Conservation (phyloP, 2,797 vertebrate species). For the Semotilus atromaculatus region DNA sequence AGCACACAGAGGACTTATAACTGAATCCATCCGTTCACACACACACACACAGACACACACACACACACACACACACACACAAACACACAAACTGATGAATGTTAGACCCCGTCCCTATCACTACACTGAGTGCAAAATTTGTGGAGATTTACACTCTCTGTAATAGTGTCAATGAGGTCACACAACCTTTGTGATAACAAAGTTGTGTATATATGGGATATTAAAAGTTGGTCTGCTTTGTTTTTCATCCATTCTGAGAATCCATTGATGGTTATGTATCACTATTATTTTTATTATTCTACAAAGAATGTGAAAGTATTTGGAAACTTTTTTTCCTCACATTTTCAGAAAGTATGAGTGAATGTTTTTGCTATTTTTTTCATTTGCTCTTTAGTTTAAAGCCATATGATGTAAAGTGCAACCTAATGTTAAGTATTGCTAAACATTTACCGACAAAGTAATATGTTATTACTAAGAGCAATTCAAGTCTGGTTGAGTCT, state of each 20-base stretch:
- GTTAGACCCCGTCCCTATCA: not conserved
- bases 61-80: not conserved
- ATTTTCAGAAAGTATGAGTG: conserved; percentile 1
- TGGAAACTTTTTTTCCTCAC: not conserved
- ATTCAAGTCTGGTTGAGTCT: not conserved
- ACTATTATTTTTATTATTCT: not conserved
- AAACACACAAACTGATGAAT: not conserved
- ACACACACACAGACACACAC: not conserved
- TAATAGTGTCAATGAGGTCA: not conserved
- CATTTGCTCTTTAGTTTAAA: not conserved
- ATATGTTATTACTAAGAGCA: not conserved
- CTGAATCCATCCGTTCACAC: not conserved
- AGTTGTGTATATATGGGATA: not conserved
- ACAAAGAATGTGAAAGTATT: conserved; percentile 21
- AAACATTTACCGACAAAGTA: not conserved
- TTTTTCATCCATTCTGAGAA: not conserved
- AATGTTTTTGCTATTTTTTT: conserved; percentile 7
- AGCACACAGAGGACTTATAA: not conserved
- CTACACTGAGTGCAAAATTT: not conserved
- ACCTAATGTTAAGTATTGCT: not conserved
- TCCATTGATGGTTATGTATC: not conserved
- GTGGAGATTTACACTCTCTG: not conserved
- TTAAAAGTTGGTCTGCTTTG: not conserved
- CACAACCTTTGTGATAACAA: not conserved
- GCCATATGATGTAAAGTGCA: not conserved